Conservation (phyloP, 2,113 vertebrate genomes). For the Polyodon spathula region DNA sequence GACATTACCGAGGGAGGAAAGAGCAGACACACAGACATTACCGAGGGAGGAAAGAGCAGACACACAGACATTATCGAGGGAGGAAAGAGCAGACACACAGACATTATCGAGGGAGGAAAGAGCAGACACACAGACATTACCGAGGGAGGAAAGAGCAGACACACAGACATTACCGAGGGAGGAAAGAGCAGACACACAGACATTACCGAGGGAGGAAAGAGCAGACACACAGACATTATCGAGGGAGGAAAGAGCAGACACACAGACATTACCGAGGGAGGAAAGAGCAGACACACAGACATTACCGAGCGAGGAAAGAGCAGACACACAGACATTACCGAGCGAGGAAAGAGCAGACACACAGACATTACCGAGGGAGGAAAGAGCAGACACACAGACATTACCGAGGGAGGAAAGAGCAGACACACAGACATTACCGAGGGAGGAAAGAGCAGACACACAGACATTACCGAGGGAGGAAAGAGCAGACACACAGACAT, state of each 20-base stretch:
- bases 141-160: not conserved
- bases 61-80: too few relatives aligned
- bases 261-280: too few relatives aligned
- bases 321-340: too few relatives aligned
- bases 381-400: too few relatives aligned
- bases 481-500: not conserved
- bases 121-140: too few relatives aligned
- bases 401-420: too few relatives aligned
- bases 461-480: too few relatives aligned
- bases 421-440: not conserved
- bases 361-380: not conserved
- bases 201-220: too few relatives aligned
- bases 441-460: not conserved
- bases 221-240: not conserved
- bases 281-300: not conserved
- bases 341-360: not conserved
- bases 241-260: not conserved
- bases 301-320: not conserved
- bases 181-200: not conserved
- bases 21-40: not conserved
- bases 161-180: not conserved
- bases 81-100: not conserved
- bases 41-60: not conserved
- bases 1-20: too few relatives aligned
- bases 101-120: not conserved